Conservation (phyloP, 2,113 vertebrate species). For the Pomatorhinus ruficollis region DNA sequence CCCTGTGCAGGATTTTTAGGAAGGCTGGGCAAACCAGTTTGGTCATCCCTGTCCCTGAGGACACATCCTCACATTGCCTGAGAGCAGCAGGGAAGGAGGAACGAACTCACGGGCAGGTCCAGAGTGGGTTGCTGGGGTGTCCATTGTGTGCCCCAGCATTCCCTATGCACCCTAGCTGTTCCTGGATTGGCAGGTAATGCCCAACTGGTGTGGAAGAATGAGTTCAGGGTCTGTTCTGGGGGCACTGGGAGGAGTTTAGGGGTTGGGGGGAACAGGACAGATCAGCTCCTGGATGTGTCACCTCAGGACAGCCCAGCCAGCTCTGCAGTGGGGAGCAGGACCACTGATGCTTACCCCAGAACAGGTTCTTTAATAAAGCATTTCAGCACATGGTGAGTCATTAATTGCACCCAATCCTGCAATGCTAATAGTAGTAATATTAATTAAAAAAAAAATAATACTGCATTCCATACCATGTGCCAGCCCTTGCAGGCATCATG, state of each 20-base stretch:
- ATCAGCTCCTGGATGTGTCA: not conserved
- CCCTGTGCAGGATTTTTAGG: not conserved
- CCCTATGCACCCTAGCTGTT: too few species aligned
- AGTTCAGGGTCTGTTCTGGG: not conserved
- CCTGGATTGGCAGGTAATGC: rapidly evolving
- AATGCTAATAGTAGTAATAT: not conserved
- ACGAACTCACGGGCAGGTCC: not conserved
- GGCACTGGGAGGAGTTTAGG: not conserved
- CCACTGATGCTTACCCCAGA: not conserved
- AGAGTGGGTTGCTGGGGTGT: not conserved
- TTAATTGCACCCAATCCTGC: not conserved
- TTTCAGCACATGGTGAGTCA: slow-evolving; percentile 1
- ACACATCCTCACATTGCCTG: rapidly evolving
- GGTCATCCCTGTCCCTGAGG: not conserved
- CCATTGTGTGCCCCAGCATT: not conserved
- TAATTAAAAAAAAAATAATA: not conserved
- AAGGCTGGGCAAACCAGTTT: slow-evolving; percentile 7
- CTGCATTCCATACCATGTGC: not conserved
- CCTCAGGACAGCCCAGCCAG: not conserved
- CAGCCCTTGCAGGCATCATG: rapidly evolving
- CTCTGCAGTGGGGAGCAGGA: not conserved
- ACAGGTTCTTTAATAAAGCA: not conserved
- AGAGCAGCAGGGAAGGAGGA: not conserved
- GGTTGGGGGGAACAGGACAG: not conserved
- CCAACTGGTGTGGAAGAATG: rapidly evolving